Conservation (phyloP, 2,888 invertebrate species). For the Melinaea menophilus region DNA sequence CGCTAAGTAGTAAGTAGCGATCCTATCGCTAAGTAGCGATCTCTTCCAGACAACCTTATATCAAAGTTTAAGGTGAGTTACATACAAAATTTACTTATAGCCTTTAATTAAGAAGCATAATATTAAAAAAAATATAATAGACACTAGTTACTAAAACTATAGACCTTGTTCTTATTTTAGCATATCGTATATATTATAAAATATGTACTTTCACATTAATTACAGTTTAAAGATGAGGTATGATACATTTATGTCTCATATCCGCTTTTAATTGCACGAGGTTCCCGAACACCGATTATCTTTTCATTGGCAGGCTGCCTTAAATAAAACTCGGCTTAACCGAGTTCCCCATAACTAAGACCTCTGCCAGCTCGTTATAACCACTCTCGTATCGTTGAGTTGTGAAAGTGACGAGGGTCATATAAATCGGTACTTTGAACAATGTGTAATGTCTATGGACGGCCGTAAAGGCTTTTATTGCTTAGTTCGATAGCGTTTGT, state of each 20-base stretch:
- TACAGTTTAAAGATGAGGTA: conserved; percentile 15
- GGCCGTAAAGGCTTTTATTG: conserved; percentile 21
- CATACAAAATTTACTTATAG: no score
- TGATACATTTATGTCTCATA: conserved; percentile 16
- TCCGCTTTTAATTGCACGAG: conserved; percentile 23
- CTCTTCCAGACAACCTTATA: no score
- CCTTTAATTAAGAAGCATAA: no score
- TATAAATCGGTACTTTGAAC: conserved; percentile 33
- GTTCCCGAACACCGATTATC: conserved; percentile 17
- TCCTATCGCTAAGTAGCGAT: no score
- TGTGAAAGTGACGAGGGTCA: conserved; percentile 29
- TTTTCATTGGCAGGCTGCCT: conserved; percentile 58
- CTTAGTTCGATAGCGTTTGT: conserved; percentile 20
- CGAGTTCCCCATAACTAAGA: conserved; percentile 36
- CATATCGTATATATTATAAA: no score
- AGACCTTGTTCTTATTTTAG: no score
- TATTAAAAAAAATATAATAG: no score
- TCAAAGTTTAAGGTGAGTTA: no score
- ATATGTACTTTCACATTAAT: background rate
- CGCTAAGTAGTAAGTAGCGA: no score
- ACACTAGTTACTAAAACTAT: no score
- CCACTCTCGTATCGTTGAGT: conserved; percentile 19
- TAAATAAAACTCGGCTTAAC: conserved; percentile 54
- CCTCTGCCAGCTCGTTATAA: conserved; percentile 46
- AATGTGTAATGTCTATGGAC: conserved; percentile 37